Base-by-base conservation (phyloP, 2,797 vertebrate species). In the Alosa sapidissima region DNA sequence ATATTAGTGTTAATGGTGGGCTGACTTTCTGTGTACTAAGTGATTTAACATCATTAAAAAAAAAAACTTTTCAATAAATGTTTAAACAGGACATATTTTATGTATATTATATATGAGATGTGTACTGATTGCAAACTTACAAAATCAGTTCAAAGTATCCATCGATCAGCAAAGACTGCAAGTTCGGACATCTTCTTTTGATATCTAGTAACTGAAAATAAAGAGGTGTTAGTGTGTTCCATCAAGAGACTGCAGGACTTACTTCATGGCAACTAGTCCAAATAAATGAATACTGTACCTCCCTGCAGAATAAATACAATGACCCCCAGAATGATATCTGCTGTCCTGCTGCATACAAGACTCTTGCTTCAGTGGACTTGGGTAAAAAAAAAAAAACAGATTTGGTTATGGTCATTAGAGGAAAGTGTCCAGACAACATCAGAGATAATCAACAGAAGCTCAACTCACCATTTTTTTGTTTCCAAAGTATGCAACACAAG, bases 81-180 rank as follows among this genome's bases (percentile, higher is more conserved):
- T 78, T 16, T 21, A n/a, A 78, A 16, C 14, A 16, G 10, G 65
- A 72, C 14, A 45, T 6, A 21, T 45, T 45, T 21, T 45, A 78
- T 19, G 28, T 28, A 28, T 28, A 28, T 28, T 28, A 28, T 9
- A 4, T 41, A 41, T 41, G 41, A 41, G 5, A 78, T 21, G 41
- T 33, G 33, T 72, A 16, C 3, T 81, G 28, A 65, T 41, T 24
- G 0, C 9, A 41, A 11, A 88, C 98, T 85, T 95, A 99, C 98
- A 98, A 97, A 83, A 99, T 96, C 85, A 98, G 93, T 89, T 99
- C 97, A 84, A 96, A 96, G 94, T 97, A 98, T 90, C 97, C 97
- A 86, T 99, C 98, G 85, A 96, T 91, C 88, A 98, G 93, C 85
- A 98, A 91, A 6, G 94, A 95, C 91, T 95, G 92, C 91, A 97